Conservation (phyloP, 2,797 vertebrate species). For the Enteromius thamalakanensis region DNA sequence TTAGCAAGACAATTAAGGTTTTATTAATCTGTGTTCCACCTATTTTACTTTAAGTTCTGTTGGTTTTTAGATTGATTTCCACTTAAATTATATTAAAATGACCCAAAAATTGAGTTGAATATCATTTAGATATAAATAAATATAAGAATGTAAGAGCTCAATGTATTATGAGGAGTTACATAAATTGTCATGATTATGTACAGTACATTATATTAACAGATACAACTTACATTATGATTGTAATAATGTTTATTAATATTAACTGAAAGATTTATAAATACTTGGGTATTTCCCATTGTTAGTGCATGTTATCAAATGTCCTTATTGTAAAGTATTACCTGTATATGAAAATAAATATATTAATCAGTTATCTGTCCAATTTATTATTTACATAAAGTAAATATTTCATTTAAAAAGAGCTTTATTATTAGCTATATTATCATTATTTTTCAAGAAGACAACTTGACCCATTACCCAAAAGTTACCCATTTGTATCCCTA, state of each 20-base stretch:
- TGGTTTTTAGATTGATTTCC: too few relatives aligned
- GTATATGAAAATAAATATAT: background rate
- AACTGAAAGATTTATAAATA: background rate
- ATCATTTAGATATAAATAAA: background rate
- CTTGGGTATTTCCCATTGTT: background rate
- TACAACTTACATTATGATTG: background rate
- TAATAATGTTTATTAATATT: too few relatives aligned
- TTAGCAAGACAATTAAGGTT: background rate
- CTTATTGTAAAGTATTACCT: background rate
- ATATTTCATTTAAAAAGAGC: too few relatives aligned
- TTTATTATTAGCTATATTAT: too few relatives aligned
- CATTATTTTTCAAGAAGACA: background rate
- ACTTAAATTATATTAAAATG: too few relatives aligned
- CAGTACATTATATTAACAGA: background rate
- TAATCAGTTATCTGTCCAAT: too few relatives aligned
- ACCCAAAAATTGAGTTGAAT: too few relatives aligned
- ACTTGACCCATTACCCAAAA: background rate
- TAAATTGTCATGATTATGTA: too few relatives aligned
- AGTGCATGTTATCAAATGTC: background rate
- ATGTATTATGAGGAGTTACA: background rate
- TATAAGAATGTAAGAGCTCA: background rate
- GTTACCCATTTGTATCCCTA: background rate
- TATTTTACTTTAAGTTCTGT: too few relatives aligned
- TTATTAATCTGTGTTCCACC: too few relatives aligned
- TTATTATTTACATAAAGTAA: too few relatives aligned